Percentiles rank a stretch among this genome's conserved stretches.
Conservation (phyloP, 2,113 vertebrate species). For the Anhinga anhinga region DNA sequence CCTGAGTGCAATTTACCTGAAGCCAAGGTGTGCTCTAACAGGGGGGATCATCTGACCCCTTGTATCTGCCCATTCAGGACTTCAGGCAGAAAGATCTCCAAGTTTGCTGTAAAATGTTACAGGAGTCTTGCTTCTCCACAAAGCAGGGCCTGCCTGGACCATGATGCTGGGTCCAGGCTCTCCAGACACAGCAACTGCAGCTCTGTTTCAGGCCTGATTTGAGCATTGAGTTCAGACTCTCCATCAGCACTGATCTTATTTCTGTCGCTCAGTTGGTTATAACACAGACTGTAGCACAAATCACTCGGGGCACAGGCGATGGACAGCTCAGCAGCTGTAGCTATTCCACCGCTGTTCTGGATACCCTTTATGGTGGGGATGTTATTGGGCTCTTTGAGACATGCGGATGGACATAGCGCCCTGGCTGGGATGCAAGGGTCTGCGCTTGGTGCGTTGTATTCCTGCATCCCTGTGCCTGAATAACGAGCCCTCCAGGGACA, state of each 20-base stretch:
- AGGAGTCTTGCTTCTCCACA: background rate
- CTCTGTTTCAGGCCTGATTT: background rate
- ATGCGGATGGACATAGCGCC: rapidly evolving
- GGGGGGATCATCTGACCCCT: background rate
- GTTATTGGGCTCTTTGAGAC: background rate
- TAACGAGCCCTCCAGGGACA: background rate
- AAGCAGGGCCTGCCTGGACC: background rate
- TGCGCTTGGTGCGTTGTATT: background rate
- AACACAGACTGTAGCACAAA: background rate
- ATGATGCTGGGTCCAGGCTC: background rate
- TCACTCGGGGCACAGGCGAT: background rate
- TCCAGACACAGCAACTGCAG: background rate
- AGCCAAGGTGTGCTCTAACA: background rate
- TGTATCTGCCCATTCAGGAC: background rate
- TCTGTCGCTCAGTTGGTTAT: background rate
- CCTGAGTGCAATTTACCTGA: background rate
- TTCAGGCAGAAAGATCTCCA: background rate
- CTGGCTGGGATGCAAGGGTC: background rate
- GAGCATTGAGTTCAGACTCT: background rate
- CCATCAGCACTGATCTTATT: background rate
- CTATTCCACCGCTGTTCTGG: background rate
- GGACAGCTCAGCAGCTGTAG: background rate
- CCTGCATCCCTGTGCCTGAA: background rate
- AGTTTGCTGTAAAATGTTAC: background rate
- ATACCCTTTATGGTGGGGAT: background rate